Evolutionary conservation across 53 echinoderm and acorn worm species (phyloP).

Genomic region (Antedon mediterranea): DNA sequence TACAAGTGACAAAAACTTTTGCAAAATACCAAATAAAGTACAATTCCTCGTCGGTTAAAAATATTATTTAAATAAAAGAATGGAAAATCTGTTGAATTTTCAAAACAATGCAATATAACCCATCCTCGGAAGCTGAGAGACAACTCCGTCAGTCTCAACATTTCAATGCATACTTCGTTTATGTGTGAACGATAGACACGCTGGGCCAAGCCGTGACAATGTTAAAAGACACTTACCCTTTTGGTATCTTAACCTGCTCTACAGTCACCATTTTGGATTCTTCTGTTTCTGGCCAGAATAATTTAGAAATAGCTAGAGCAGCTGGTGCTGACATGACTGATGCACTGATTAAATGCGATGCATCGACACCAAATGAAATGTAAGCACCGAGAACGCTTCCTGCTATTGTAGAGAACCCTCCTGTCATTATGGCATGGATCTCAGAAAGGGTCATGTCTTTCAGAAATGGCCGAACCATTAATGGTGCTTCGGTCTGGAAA

Average conservation of each 20-base stretch:
- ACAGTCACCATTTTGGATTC: conserved; percentile 24
- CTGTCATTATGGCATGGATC: conserved; percentile 52
- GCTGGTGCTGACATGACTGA: conserved; percentile 72
- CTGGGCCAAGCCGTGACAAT: too few species aligned
- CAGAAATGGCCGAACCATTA: conserved; percentile 37
- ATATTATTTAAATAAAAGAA: background rate
- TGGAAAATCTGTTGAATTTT: too few species aligned
- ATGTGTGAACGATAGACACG: too few species aligned
- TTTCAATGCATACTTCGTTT: too few species aligned
- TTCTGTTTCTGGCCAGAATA: conserved; percentile 59
- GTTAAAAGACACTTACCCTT: conserved; percentile 31
- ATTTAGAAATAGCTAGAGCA: conserved; percentile 53
- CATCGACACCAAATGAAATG: conserved; percentile 39
- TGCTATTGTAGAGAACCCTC: conserved; percentile 47
- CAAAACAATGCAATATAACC: too few species aligned
- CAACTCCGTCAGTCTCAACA: too few species aligned
- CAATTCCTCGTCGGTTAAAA: conserved; percentile 40
- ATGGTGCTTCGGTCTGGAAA: conserved; percentile 36
- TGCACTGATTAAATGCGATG: conserved; percentile 48
- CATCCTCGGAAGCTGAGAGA: too few species aligned
- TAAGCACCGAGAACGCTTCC: conserved; percentile 54
- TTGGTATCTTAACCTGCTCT: conserved; percentile 28
- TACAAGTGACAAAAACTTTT: too few species aligned
- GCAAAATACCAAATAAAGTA: conserved; percentile 41
- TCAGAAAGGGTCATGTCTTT: conserved; percentile 61